Evolutionary conservation across 2,797 vertebrate genomes (phyloP), one percentile per base, ranked within the genome.

Genomic region (Allobates femoralis): DNA sequence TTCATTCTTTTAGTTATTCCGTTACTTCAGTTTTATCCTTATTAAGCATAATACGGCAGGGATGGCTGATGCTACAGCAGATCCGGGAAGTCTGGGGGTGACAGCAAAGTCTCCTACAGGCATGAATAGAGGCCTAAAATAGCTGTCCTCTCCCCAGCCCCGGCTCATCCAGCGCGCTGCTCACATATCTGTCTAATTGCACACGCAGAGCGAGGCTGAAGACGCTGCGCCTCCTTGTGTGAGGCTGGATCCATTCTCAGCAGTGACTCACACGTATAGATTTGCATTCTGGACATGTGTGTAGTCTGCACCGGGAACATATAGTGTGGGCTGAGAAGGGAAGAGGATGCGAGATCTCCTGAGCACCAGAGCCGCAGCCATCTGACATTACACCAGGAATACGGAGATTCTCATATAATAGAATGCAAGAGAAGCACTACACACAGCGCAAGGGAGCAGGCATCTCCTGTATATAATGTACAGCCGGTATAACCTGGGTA

Each of bases 231-330:
- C 84, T 60, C 53, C 67, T 26, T 12, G 18, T 21, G 51, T 16
- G n/a, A 53, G 30, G 10, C 2, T 56, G 51, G 83, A 76, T 77
- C 5, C 30, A 30, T 51, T 73, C 84, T 58, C 78, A 10, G 69
- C 69, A 11, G 46, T 86, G 85, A 86, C 55, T 86, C 85, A 86
- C 50, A 64, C 7, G 30, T 66, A 82, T 82, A 86, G 64, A 86
- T 82, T 64, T 81, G 85, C 64, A 86, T 86, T 86, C 79, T 77
- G 85, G 79, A 66, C 79, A 77, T 81, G 85, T 86, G 79, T 74
- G 85, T 64, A 76, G 69, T 77, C 79, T 86, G 79, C 79, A 58
- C 75, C 46, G 62, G 75, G 83, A 79, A 67, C 60, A 85, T 69
- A 50, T 28, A 37, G 50, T 79, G 83, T 78, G 85, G 85, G 85